Evolutionary conservation across 2,797 vertebrate genomes (phyloP).

Genomic region (Eremophila alpestris): DNA sequence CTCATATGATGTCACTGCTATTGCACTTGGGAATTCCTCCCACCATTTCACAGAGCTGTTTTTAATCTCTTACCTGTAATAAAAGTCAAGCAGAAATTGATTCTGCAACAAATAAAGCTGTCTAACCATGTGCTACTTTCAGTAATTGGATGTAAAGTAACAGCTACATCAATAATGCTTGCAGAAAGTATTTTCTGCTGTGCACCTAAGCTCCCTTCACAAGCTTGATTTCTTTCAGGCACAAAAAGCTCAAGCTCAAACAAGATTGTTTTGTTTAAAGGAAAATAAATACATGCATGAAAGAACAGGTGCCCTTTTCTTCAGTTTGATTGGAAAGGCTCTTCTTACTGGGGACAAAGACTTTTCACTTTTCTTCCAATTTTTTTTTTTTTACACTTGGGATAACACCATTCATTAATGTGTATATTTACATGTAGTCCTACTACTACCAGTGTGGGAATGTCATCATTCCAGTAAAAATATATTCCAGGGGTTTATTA

Average conservation of each 20-base stretch:
- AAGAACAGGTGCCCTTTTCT: not conserved
- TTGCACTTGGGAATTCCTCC: constrained; percentile 2
- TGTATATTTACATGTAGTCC: accelerated
- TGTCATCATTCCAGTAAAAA: not conserved
- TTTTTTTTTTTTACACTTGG: not conserved
- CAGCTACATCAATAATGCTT: not conserved
- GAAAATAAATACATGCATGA: not conserved
- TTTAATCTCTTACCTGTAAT: constrained; percentile 27
- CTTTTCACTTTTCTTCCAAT: not conserved
- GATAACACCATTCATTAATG: not conserved
- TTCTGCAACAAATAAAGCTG: constrained; percentile 12
- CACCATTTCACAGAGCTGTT: not conserved
- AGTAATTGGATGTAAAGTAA: not conserved
- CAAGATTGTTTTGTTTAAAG: not conserved
- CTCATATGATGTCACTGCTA: not conserved
- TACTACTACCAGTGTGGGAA: not conserved
- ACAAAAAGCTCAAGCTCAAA: not conserved
- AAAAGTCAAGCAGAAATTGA: not conserved
- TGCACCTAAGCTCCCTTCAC: not conserved
- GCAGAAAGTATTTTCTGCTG: not conserved
- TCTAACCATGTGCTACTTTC: not conserved
- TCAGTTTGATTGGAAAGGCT: not conserved
- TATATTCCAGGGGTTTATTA: not conserved
- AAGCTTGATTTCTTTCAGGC: not conserved
- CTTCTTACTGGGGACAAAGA: not conserved